Base-by-base conservation (phyloP, 2,888 invertebrate species). In the Acanthopleura granulata region DNA sequence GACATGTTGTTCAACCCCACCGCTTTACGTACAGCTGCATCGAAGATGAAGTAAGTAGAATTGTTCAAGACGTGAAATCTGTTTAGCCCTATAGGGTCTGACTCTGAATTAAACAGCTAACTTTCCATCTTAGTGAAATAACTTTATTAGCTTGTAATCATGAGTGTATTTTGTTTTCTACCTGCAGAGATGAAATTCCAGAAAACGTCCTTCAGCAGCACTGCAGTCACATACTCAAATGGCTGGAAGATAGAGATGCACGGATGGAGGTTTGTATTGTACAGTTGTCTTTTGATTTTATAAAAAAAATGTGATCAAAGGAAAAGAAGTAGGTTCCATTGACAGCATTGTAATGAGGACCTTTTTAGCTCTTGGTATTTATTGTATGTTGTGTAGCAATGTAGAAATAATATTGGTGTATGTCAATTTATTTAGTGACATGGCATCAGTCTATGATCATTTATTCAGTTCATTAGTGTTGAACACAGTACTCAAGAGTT, bases 121-220 rank as follows among this genome's bases (percentile, higher is more conserved):
- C n/a, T n/a, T n/a, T n/a, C n/a, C n/a, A n/a, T n/a, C n/a, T n/a
- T n/a, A n/a, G 9, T 40, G 9, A 40, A 40, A 40, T 40, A 40
- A n/a, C n/a, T n/a, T n/a, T 40, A 40, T 40, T 40, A 40, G 40
- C 40, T 6, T 40, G 40, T 40, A 40, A 40, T 40, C 9, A 6
- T 3, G 40, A 9, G 40, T 40, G 9, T 57, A 69, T 62, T n/a
- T n/a, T 69, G 6, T 62, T 40, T 49, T 30, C 27, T 15, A 75
- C 51, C 75, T 78, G 14, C 76, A 87, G 88, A 72, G 88, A 89
- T 69, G 86, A 87, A 57, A 84, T 89, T 29, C 87, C 85, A 29
- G 87, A 87, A 74, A 88, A 88, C 83, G 83, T 88, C 18, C 80
- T 89, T 29, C 85, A 88, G 75, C 87, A 87, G 74, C 85, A 89